A percentile compares a stretch with the other conserved stretches of the same genome.
phyloP scores from a whole-genome alignment of 2,888 invertebrate species.

The Pristionchus mayeri region DNA sequence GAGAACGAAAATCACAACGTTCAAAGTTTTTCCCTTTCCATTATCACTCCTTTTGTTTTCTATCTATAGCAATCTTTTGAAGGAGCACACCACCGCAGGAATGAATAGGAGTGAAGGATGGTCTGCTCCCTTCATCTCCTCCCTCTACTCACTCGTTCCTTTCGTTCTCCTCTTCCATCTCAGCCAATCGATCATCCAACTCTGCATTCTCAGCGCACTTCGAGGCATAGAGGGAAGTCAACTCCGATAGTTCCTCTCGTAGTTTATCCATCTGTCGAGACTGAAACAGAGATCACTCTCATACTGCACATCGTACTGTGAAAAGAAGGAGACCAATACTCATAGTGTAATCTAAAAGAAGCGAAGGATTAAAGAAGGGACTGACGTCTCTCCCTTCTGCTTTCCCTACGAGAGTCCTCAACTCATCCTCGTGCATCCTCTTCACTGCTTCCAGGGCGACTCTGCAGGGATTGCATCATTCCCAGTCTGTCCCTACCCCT shows the following conservation, averaged over 20 bases:
- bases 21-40: no score
- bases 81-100: neutral
- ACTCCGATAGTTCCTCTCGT: slow-evolving; percentile 68
- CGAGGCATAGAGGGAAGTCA: slow-evolving; percentile 73
- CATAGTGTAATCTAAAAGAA: no score
- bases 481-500: no score
- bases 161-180: slow-evolving; percentile 54
- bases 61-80: no score
- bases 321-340: neutral
- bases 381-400: slow-evolving; percentile 35
- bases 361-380: neutral
- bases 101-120: neutral
- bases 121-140: neutral
- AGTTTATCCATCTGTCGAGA: slow-evolving; percentile 66
- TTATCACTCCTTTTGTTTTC: no score
- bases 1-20: no score
- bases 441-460: slow-evolving; percentile 74
- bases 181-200: slow-evolving; percentile 69
- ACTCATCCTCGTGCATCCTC: slow-evolving; percentile 72
- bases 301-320: neutral
- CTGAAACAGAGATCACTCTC: neutral
- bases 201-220: slow-evolving; percentile 75
- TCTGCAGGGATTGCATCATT: slow-evolving; percentile 51
- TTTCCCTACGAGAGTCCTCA: slow-evolving; percentile 60
- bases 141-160: slow-evolving; percentile 13